Evolutionary conservation across 2,888 invertebrate species (phyloP).

Genomic region (Ganaspis brasiliensis): DNA sequence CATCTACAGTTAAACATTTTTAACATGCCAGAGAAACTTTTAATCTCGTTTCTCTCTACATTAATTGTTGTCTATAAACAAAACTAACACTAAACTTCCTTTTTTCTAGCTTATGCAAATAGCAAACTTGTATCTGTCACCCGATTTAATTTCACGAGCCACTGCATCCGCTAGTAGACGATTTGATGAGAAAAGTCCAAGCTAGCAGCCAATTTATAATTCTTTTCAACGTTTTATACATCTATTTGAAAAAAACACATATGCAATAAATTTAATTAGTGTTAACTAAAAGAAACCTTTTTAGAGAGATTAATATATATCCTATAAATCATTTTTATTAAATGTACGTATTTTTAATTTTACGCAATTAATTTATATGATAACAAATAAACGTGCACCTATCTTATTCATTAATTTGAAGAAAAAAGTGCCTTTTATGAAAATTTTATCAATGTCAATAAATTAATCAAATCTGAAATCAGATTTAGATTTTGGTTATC

Average conservation of each 20-base stretch:
- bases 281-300: too few species aligned
- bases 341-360: too few species aligned
- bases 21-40: background rate
- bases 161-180: constrained; percentile 16
- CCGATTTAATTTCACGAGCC: constrained; percentile 39
- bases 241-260: too few species aligned
- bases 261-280: too few species aligned
- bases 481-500: background rate
- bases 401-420: too few species aligned
- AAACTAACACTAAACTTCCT: background rate
- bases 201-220: constrained; percentile 5
- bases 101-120: constrained; percentile 16
- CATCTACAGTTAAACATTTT: background rate
- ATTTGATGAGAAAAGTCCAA: background rate
- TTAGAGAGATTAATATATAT: too few species aligned
- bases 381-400: too few species aligned
- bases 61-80: background rate
- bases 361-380: too few species aligned
- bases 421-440: background rate
- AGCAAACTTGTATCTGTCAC: constrained; percentile 29
- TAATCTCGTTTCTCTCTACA: background rate
- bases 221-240: background rate
- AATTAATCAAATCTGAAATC: background rate
- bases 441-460: constrained; percentile 1
- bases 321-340: too few species aligned